Evolutionary conservation across 1,140 invertebrate genomes (phyloP).

Genomic region (Procambarus virginalis): DNA sequence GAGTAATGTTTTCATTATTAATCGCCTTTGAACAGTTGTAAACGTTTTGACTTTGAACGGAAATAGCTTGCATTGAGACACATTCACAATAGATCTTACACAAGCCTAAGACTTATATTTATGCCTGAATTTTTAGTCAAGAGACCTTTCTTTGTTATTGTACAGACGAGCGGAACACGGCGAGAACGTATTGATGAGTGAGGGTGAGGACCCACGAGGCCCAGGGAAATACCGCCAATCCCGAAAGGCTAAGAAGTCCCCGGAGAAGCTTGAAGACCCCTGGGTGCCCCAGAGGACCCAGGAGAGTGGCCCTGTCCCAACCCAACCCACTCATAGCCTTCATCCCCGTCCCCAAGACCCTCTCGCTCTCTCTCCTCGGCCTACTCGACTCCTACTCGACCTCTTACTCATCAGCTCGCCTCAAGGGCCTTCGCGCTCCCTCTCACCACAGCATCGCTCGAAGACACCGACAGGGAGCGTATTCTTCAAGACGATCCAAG

Average conservation of each 20-base stretch:
- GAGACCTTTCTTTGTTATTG: too few relatives aligned
- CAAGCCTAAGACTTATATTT: neutral
- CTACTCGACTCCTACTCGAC: too few relatives aligned
- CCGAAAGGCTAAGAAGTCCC: neutral
- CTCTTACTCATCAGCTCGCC: neutral
- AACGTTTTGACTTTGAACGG: too few relatives aligned
- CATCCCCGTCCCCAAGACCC: neutral
- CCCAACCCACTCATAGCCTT: neutral
- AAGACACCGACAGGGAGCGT: conserved; percentile 17
- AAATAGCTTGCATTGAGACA: too few relatives aligned
- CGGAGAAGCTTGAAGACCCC: conserved; percentile 6
- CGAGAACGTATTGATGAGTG: conserved; percentile 24
- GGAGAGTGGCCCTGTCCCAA: neutral
- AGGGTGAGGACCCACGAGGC: neutral
- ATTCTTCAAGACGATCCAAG: conserved; percentile 54
- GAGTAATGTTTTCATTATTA: too few relatives aligned
- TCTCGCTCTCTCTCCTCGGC: conserved; percentile 34
- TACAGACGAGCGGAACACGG: neutral
- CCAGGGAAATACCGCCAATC: neutral
- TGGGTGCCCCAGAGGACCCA: conserved; percentile 6
- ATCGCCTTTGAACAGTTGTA: too few relatives aligned
- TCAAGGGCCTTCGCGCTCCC: conserved; percentile 12
- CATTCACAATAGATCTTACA: too few relatives aligned
- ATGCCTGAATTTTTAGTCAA: neutral
- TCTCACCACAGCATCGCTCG: conserved; percentile 41